Conservation (phyloP, 1,140 invertebrate species). For the Drosophila kikkawai region DNA sequence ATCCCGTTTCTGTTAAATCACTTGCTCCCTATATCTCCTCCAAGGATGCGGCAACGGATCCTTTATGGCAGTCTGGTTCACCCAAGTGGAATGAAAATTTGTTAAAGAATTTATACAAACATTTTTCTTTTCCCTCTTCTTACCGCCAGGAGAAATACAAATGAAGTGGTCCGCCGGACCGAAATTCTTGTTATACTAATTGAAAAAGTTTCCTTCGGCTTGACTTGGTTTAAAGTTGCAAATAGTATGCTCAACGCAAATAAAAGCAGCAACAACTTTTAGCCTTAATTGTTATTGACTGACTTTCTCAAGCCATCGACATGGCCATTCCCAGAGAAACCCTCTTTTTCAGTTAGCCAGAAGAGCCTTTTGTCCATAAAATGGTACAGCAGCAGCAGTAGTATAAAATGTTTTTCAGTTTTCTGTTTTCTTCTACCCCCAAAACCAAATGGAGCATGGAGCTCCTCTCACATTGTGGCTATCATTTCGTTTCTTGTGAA, state of each 20-base stretch:
- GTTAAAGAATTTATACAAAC: constrained; percentile 47
- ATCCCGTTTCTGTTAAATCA: constrained; percentile 37
- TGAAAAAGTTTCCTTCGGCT: constrained; percentile 68
- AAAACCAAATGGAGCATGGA: constrained; percentile 56
- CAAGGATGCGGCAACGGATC: not conserved
- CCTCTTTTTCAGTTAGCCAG: constrained; percentile 2
- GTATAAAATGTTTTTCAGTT: constrained; percentile 56
- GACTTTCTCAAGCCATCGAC: constrained; percentile 41
- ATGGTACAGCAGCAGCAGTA: constrained; percentile 17
- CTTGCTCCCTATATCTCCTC: constrained; percentile 5
- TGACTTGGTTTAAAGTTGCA: constrained; percentile 62
- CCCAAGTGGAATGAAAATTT: constrained; percentile 38
- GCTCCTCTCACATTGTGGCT: constrained; percentile 30
- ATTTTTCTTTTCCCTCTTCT: constrained; percentile 12
- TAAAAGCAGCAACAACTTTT: constrained; percentile 59
- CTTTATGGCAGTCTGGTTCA: constrained; percentile 8
- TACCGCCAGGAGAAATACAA: constrained; percentile 2
- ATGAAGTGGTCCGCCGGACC: constrained; percentile 39
- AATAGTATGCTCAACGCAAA: constrained; percentile 60
- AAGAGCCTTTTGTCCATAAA: constrained; percentile 52
- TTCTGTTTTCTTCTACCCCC: constrained; percentile 41
- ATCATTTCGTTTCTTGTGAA: constrained; percentile 53
- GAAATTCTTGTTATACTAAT: constrained; percentile 79
- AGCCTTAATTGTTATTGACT: constrained; percentile 80
- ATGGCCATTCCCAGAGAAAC: not conserved